Evolutionary conservation across 2,888 invertebrate genomes (phyloP), one percentile per base, ranked within the genome.

Genomic region (Ecliptopera silaceata): DNA sequence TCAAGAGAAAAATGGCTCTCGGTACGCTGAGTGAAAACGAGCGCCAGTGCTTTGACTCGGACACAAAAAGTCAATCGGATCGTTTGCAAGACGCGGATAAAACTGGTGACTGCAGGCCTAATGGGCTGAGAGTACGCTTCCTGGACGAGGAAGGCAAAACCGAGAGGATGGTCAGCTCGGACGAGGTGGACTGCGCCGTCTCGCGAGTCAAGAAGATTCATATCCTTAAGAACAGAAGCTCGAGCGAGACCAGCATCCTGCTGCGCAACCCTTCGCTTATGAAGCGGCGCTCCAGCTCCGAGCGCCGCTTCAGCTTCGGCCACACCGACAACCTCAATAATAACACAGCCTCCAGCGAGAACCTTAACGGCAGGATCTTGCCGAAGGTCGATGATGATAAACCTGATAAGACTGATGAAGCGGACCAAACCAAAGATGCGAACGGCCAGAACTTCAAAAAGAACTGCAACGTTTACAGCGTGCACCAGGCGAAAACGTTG

Each of bases 381-480:
- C 57, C 73, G 29, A 61, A 54, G 43, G 78, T 79, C 41, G 82
- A 80, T 50, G 72, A 74, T 50, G 82, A 80, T 46, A 78, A 68
- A 72, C 64, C 68, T 29, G 82, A 84, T 63, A 86, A 87, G 82
- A 85, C 83, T 80, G 87, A 86, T 63, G 77, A 77, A 60, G 69
- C 71, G 59, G 85, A 86, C 59, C 75, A 81, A 73, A 86, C 88
- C 88, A 90, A 91, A 87, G 91, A 90, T 54, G 69, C 69, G 38
- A 80, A 74, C 67, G 78, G 74, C 42, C 88, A 84, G 72, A 81
- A 65, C 69, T 91, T 80, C 79, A 90, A 86, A 70, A 91, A 86
- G 69, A 90, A 92, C 71, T 84, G 87, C 62, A 89, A 92, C 68
- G 91, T 92, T 32, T 92, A 92, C 77, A 92, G 90, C 64, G 91